phyloP scores from a whole-genome alignment of 2,797 vertebrate species.

The Amniataba percoides region DNA sequence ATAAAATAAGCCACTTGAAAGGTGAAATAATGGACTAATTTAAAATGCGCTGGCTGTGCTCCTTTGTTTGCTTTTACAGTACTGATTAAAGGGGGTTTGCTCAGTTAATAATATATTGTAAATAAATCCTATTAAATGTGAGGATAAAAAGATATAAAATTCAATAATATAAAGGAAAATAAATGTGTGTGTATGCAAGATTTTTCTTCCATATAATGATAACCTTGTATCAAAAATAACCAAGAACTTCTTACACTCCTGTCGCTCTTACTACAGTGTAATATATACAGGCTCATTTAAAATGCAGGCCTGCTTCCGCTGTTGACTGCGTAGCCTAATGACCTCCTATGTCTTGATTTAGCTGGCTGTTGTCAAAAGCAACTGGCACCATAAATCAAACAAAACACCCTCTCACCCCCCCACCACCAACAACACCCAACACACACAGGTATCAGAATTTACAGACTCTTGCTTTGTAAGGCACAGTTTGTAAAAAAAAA shows the following conservation, averaged over 20 bases:
- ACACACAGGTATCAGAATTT: slow-evolving; percentile 15
- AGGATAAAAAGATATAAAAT: not conserved
- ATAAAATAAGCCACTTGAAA: not conserved
- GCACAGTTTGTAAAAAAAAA: not conserved
- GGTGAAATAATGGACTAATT: not conserved
- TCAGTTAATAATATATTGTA: not conserved
- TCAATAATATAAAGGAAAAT: not conserved
- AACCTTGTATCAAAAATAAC: too few species aligned
- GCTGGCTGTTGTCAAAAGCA: slow-evolving; percentile 88
- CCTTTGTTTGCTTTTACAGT: not conserved
- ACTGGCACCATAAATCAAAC: slow-evolving; percentile 90
- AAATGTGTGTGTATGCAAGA: not conserved
- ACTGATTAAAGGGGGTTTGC: not conserved
- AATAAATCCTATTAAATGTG: not conserved
- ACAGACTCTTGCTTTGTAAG: slow-evolving; percentile 6
- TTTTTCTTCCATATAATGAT: not conserved
- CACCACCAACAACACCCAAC: slow-evolving; percentile 7
- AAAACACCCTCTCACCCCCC: slow-evolving; percentile 19
- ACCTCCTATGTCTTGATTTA: slow-evolving; percentile 87
- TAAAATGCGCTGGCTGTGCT: not conserved
- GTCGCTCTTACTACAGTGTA: not conserved
- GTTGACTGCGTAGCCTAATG: slow-evolving; percentile 67
- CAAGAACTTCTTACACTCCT: not conserved
- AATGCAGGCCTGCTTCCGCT: slow-evolving; percentile 35
- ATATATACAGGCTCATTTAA: slow-evolving; percentile 22